Conservation (phyloP, 2,113 vertebrate species). For the Tenebrosternarchus preto region DNA sequence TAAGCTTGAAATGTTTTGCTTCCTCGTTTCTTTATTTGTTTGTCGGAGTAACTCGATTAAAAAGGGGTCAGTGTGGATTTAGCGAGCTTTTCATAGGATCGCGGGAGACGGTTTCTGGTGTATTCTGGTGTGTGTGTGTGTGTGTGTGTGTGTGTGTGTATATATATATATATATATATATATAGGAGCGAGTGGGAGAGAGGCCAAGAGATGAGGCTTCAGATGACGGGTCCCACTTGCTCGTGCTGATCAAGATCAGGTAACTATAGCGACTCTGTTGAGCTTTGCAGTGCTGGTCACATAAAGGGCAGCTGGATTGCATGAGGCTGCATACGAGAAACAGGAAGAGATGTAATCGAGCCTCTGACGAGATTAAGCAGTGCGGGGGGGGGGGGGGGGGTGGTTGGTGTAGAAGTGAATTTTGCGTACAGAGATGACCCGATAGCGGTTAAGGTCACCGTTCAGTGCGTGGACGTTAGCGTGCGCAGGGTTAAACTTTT, state of each 20-base stretch:
- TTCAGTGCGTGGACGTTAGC: neutral
- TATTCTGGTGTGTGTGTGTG: no score
- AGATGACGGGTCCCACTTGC: neutral
- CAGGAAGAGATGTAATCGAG: constrained; percentile 42
- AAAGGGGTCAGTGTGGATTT: constrained; percentile 26
- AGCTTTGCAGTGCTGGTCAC: constrained; percentile 5
- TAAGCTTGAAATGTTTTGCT: constrained; percentile 36
- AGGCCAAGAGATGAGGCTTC: constrained; percentile 1
- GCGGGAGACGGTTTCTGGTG: neutral
- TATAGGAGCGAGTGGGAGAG: neutral
- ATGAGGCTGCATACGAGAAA: constrained; percentile 38
- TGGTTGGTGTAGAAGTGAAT: neutral
- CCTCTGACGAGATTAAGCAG: constrained; percentile 30
- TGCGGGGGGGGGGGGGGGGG: neutral
- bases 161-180: no score
- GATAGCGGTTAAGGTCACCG: constrained; percentile 32
- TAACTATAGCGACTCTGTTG: constrained; percentile 11
- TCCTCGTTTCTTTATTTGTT: constrained; percentile 46
- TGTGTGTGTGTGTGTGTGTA: no score
- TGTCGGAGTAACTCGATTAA: constrained; percentile 28
- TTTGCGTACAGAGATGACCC: constrained; percentile 7
- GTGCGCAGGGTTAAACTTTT: neutral
- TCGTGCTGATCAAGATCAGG: constrained; percentile 31
- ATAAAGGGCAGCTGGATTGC: constrained; percentile 28
- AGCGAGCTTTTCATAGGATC: neutral